phyloP scores from a whole-genome alignment of 2,113 vertebrate species.

The Amblyopsis rosae region DNA sequence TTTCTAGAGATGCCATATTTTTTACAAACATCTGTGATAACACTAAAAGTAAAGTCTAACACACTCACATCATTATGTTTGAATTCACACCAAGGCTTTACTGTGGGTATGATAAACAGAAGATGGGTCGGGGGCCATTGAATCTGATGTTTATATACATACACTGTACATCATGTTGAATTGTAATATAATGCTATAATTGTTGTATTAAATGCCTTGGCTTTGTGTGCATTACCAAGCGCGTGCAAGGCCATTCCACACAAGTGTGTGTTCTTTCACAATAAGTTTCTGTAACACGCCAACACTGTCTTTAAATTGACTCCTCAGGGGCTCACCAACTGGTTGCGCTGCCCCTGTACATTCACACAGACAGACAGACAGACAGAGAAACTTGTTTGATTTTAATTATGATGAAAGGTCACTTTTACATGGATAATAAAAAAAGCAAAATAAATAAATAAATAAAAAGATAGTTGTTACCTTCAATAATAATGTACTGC shows the following conservation, averaged over 20 bases:
- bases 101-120: no score
- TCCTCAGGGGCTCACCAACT: slow-evolving; percentile 72
- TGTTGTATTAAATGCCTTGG: no score
- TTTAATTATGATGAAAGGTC: neutral
- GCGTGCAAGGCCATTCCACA: slow-evolving; percentile 83
- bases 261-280: slow-evolving; percentile 82
- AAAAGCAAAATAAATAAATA: neutral
- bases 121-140: no score
- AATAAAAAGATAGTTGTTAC: slow-evolving; percentile 59
- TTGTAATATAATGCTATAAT: no score
- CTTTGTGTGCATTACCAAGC: slow-evolving; percentile 74
- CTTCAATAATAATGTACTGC: slow-evolving; percentile 84
- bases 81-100: no score
- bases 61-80: no score
- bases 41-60: no score
- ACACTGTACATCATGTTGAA: neutral
- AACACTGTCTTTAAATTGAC: slow-evolving; percentile 78
- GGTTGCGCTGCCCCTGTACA: slow-evolving; percentile 80
- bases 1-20: neutral
- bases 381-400: neutral
- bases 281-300: slow-evolving; percentile 85
- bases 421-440: neutral
- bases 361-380: neutral
- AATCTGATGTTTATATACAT: neutral
- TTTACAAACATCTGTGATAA: neutral